These are phyloP conservation scores for Neotoxoptera formosana DNA, from an alignment of 1,140 invertebrate species.

Conservation along the genomic window DNA sequence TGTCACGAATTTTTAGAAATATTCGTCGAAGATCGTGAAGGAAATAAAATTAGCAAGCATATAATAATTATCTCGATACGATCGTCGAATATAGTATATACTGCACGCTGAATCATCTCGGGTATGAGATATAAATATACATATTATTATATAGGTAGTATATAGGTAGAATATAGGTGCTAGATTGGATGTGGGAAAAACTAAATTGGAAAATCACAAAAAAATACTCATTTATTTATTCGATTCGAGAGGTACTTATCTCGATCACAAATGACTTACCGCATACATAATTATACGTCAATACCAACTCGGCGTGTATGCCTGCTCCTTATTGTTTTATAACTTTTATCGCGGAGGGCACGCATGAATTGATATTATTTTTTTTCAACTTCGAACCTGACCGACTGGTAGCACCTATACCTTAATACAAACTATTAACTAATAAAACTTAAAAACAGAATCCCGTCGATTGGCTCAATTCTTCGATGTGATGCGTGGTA, in stretches of 20 bases:
- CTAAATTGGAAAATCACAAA: background rate
- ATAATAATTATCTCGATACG: background rate
- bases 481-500: background rate
- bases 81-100: background rate
- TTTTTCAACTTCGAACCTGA: too few species aligned
- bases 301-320: background rate
- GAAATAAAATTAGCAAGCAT: background rate
- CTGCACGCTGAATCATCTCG: background rate
- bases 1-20: too few species aligned
- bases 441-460: background rate
- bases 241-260: background rate
- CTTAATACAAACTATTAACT: background rate
- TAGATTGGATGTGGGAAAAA: background rate
- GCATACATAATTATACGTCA: background rate
- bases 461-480: background rate
- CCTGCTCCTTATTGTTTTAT: background rate
- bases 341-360: background rate
- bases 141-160: background rate
- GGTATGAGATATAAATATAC: background rate
- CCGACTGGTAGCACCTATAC: too few species aligned
- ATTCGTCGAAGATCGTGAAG: background rate
- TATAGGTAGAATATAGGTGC: background rate
- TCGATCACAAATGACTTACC: background rate
- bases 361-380: background rate
- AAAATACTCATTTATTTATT: background rate